Evolutionary conservation across 2,797 vertebrate species (phyloP).

Genomic region (Mastacembelus armatus): DNA sequence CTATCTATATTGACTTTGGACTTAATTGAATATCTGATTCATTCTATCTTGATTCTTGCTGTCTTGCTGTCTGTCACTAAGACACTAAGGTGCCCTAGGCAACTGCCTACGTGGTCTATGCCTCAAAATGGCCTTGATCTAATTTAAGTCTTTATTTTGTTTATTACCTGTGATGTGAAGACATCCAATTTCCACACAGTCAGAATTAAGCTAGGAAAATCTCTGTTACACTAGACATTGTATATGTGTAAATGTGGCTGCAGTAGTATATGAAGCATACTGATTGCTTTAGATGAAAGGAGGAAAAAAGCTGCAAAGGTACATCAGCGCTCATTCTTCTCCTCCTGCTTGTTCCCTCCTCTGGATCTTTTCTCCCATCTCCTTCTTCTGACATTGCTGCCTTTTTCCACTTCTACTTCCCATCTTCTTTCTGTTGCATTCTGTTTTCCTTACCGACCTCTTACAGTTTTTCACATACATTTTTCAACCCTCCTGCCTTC

Average conservation of each 20-base stretch:
- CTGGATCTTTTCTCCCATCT: conserved; percentile 61
- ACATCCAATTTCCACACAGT: too few relatives aligned
- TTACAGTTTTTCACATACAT: conserved; percentile 7
- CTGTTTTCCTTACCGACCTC: conserved; percentile 3
- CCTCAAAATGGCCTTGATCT: too few relatives aligned
- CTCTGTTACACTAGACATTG: background rate
- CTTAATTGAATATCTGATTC: too few relatives aligned
- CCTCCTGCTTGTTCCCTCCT: conserved; percentile 28
- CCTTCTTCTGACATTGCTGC: conserved; percentile 38
- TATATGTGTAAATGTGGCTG: conserved; percentile 12
- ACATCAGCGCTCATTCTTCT: conserved; percentile 38
- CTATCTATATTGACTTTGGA: too few relatives aligned
- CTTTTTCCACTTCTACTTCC: conserved; percentile 17
- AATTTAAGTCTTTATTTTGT: too few relatives aligned
- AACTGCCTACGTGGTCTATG: too few relatives aligned
- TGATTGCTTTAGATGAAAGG: conserved; percentile 59
- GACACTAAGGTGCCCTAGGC: too few relatives aligned
- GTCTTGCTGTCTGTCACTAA: too few relatives aligned
- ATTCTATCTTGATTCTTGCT: too few relatives aligned
- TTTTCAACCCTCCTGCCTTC: conserved; percentile 19
- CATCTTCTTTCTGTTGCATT: conserved; percentile 11
- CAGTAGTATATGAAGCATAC: conserved; percentile 44
- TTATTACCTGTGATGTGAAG: too few relatives aligned
- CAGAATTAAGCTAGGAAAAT: too few relatives aligned
- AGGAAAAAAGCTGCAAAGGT: conserved; percentile 50